Evolutionary conservation across 2,113 vertebrate genomes (phyloP).

Genomic region (Etia nguti): DNA sequence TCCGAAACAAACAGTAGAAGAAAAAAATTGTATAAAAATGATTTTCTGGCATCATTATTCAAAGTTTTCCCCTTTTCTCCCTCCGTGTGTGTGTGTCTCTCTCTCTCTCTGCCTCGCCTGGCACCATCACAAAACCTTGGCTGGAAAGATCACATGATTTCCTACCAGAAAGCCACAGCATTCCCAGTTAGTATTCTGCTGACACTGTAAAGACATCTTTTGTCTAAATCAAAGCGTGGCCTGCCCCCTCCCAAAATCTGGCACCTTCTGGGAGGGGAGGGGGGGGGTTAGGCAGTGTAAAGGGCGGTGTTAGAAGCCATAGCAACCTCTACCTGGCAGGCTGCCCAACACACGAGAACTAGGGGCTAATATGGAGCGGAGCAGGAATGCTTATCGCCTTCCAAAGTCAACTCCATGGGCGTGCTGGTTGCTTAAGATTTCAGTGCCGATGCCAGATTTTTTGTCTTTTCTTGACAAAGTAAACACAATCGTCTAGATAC

Average conservation of each 20-base stretch:
- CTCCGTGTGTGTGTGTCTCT: slow-evolving; percentile 44
- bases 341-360: slow-evolving; percentile 85
- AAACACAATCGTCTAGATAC: slow-evolving; percentile 18
- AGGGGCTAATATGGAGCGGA: slow-evolving; percentile 83
- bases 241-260: slow-evolving; percentile 83
- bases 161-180: slow-evolving; percentile 84
- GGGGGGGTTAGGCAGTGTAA: background rate
- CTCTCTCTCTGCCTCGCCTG: slow-evolving; percentile 65
- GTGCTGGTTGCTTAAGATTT: slow-evolving; percentile 80
- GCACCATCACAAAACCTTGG: slow-evolving; percentile 85
- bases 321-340: slow-evolving; percentile 93
- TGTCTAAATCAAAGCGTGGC: slow-evolving; percentile 90
- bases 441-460: slow-evolving; percentile 73
- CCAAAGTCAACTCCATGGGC: slow-evolving; percentile 87
- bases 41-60: slow-evolving; percentile 72
- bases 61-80: slow-evolving; percentile 59
- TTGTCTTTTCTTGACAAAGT: slow-evolving; percentile 53
- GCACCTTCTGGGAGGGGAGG: slow-evolving; percentile 75
- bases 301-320: slow-evolving; percentile 86
- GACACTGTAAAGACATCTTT: slow-evolving; percentile 95
- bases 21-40: slow-evolving; percentile 68
- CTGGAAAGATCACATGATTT: slow-evolving; percentile 86
- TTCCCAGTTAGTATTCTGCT: slow-evolving; percentile 90
- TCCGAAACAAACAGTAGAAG: slow-evolving; percentile 71
- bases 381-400: slow-evolving; percentile 82